phyloP scores from a whole-genome alignment of 1,140 invertebrate species.

The Drosophila takahashii region DNA sequence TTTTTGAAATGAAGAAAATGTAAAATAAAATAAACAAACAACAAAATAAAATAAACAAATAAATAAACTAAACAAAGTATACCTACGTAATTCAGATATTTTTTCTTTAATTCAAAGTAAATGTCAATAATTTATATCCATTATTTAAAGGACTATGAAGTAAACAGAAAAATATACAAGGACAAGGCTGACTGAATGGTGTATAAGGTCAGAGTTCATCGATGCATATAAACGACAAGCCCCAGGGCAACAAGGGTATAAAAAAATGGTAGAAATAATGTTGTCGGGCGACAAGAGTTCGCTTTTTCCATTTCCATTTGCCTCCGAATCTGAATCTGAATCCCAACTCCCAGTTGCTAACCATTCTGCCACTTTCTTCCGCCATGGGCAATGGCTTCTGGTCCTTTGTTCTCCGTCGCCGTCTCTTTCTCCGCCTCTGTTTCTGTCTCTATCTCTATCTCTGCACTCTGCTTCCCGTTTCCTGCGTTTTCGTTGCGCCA shows the following conservation, averaged over 20 bases:
- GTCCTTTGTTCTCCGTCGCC: slow-evolving; percentile 40
- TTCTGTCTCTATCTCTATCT: slow-evolving; percentile 5
- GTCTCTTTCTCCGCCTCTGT: slow-evolving; percentile 1
- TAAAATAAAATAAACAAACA: no score
- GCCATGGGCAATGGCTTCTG: slow-evolving; percentile 47
- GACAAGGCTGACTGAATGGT: neutral
- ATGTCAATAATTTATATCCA: neutral
- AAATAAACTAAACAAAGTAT: neutral
- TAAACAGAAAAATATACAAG: neutral
- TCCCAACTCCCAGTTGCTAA: slow-evolving; percentile 33
- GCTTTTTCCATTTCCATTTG: slow-evolving; percentile 9
- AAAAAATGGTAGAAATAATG: slow-evolving; percentile 43
- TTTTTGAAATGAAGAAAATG: neutral
- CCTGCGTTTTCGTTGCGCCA: slow-evolving; percentile 42
- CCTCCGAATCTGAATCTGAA: neutral
- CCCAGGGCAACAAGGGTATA: slow-evolving; percentile 14
- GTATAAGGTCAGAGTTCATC: neutral
- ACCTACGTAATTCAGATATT: neutral
- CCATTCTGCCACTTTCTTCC: slow-evolving; percentile 47
- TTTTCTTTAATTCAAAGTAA: neutral
- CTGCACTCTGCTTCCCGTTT: slow-evolving; percentile 30
- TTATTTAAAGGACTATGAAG: neutral
- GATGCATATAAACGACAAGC: slow-evolving; percentile 2
- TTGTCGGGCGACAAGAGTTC: slow-evolving; percentile 51
- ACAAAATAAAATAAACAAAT: no score